A percentile compares a stretch with the other conserved stretches of the same genome.
Evolutionary conservation across 2,888 invertebrate species (phyloP).

Genomic region (Drosophila pseudotakahashii): DNA sequence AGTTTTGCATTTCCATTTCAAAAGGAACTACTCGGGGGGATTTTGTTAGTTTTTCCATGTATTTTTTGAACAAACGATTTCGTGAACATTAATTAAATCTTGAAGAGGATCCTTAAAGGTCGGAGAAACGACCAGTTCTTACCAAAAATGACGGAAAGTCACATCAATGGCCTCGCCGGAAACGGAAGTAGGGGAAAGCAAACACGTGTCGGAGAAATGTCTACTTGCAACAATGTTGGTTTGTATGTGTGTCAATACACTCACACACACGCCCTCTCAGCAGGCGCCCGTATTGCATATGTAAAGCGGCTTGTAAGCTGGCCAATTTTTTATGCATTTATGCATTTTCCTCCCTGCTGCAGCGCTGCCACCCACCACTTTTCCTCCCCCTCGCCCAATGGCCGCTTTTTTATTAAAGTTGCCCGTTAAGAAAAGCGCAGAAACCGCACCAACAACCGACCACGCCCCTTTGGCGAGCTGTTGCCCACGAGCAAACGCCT

Average conservation of each 20-base stretch:
- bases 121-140: neutral
- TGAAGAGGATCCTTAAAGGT: neutral
- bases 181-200: conserved; percentile 70
- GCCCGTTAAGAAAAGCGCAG: conserved; percentile 61
- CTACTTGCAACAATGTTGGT: conserved; percentile 58
- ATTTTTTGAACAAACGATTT: neutral
- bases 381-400: neutral
- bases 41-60: conserved; percentile 6
- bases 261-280: conserved; percentile 20
- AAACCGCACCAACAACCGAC: conserved; percentile 46
- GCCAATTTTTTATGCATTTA: conserved; percentile 79
- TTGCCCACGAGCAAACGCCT: conserved; percentile 43
- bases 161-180: conserved; percentile 48
- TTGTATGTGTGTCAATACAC: conserved; percentile 49
- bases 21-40: neutral
- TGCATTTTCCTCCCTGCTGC: conserved; percentile 59
- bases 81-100: conserved; percentile 27
- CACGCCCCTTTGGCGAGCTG: conserved; percentile 10
- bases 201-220: conserved; percentile 75
- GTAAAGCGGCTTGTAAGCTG: conserved; percentile 75
- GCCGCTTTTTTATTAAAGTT: conserved; percentile 59
- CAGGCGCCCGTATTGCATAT: conserved; percentile 64
- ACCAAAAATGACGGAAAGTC: conserved; percentile 21
- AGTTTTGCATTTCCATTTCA: conserved; percentile 19
- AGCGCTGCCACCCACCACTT: conserved; percentile 1